Evolutionary conservation across 2,113 vertebrate genomes (phyloP).

Genomic region (Enhydra lutris): DNA sequence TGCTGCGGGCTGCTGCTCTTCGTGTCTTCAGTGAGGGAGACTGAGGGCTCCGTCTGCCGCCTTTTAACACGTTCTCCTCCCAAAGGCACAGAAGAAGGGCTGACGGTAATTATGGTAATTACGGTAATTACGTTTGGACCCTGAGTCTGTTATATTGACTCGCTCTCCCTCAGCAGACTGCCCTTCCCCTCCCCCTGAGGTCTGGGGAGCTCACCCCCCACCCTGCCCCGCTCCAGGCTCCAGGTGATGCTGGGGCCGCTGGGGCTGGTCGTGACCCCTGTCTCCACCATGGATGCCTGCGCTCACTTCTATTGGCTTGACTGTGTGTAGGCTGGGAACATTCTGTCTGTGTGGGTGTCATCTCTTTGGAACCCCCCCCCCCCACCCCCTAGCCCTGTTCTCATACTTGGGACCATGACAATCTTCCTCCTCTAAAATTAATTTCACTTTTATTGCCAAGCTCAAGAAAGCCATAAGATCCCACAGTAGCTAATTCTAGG

Average conservation of each 20-base stretch:
- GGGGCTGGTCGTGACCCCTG: fast-evolving
- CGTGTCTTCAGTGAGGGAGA: not conserved
- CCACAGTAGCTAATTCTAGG: not conserved
- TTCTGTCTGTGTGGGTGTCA: not conserved
- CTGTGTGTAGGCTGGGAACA: not conserved
- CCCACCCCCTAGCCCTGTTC: too few relatives aligned
- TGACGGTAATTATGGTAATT: not conserved
- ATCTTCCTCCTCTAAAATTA: not conserved
- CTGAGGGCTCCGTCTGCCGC: fast-evolving
- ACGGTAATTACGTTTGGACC: too few relatives aligned
- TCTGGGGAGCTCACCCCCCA: fast-evolving
- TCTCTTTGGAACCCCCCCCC: not conserved
- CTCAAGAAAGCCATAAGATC: not conserved
- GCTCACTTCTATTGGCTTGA: fast-evolving
- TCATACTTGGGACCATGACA: not conserved
- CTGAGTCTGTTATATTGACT: not conserved
- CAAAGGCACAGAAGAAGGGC: not conserved
- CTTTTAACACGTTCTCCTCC: too few relatives aligned
- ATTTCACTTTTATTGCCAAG: not conserved
- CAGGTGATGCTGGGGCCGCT: fast-evolving
- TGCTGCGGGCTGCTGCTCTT: not conserved
- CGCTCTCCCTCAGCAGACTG: not conserved
- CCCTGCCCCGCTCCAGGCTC: too few relatives aligned
- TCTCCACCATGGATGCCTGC: not conserved
- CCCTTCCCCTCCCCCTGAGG: too few relatives aligned